A percentile compares a stretch with the other conserved stretches of the same genome.
Conservation (phyloP, 2,797 vertebrate genomes). For the Podarcis siculus region DNA sequence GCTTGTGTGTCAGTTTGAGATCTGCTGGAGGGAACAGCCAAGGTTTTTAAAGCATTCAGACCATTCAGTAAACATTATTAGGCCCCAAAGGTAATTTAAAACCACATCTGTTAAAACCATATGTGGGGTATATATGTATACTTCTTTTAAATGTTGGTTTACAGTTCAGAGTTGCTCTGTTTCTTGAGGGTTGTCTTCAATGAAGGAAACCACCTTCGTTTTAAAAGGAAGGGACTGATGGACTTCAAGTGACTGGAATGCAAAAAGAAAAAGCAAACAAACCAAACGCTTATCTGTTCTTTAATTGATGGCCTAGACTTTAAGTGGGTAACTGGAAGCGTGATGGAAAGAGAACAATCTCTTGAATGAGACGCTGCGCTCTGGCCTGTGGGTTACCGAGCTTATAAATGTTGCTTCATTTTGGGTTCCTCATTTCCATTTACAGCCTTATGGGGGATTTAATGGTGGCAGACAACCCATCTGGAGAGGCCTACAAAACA, state of each 20-base stretch:
- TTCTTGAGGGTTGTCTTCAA: conserved; percentile 46
- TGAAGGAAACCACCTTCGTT: conserved; percentile 51
- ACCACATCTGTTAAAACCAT: conserved; percentile 62
- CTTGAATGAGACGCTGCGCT: conserved; percentile 36
- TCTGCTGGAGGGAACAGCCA: conserved; percentile 59
- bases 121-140: conserved; percentile 35
- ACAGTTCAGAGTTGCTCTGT: conserved; percentile 34
- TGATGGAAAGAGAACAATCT: conserved; percentile 53
- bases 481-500: neutral
- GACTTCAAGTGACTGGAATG: conserved; percentile 54
- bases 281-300: conserved; percentile 56
- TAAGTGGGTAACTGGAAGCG: conserved; percentile 58
- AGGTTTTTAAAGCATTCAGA: conserved; percentile 56
- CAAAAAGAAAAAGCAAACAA: conserved; percentile 41
- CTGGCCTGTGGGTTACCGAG: conserved; percentile 17
- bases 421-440: neutral
- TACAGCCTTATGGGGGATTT: neutral
- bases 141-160: neutral
- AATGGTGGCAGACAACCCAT: neutral
- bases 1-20: neutral
- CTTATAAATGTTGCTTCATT: neutral
- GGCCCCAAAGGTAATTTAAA: conserved; percentile 66
- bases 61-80: conserved; percentile 63
- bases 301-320: conserved; percentile 65
- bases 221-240: conserved; percentile 49